A percentile compares a stretch with the other conserved stretches of the same genome.
Evolutionary conservation across 2,113 vertebrate species (phyloP).

Genomic region (Eclectus roratus): DNA sequence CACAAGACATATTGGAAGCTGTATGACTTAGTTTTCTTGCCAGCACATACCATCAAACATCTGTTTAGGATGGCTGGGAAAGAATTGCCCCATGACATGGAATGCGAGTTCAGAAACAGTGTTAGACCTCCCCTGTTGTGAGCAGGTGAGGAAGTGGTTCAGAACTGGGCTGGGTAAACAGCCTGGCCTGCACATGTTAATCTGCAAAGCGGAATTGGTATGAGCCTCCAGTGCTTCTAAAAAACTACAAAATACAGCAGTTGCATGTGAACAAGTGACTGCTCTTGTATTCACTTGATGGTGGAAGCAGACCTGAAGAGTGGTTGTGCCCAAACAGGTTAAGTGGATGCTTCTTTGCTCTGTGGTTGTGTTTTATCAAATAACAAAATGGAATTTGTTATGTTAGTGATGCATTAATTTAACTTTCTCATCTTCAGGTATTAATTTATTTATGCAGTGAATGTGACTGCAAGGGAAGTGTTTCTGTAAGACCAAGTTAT

Average conservation of each 20-base stretch:
- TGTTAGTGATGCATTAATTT: not conserved
- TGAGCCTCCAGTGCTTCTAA: not conserved
- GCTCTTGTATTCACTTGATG: fast-evolving
- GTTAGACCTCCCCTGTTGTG: not conserved
- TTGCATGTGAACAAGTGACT: not conserved
- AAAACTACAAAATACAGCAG: not conserved
- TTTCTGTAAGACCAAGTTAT: not conserved
- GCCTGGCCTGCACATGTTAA: not conserved
- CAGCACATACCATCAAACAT: not conserved
- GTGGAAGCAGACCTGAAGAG: not conserved
- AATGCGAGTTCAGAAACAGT: not conserved
- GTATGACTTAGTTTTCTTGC: not conserved
- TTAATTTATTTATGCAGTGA: not conserved
- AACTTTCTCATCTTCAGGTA: not conserved
- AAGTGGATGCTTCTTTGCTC: not conserved
- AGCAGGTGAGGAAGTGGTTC: not conserved
- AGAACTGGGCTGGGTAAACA: not conserved
- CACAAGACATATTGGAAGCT: not conserved
- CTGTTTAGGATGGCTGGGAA: not conserved
- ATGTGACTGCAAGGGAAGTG: not conserved
- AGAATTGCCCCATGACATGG: not conserved
- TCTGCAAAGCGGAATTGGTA: not conserved
- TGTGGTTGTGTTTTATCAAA: not conserved
- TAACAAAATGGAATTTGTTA: not conserved
- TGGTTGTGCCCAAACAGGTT: not conserved